These are phyloP conservation scores for Pampusana beccarii DNA, from an alignment of 2,113 vertebrate species.

Conservation along the genomic window DNA sequence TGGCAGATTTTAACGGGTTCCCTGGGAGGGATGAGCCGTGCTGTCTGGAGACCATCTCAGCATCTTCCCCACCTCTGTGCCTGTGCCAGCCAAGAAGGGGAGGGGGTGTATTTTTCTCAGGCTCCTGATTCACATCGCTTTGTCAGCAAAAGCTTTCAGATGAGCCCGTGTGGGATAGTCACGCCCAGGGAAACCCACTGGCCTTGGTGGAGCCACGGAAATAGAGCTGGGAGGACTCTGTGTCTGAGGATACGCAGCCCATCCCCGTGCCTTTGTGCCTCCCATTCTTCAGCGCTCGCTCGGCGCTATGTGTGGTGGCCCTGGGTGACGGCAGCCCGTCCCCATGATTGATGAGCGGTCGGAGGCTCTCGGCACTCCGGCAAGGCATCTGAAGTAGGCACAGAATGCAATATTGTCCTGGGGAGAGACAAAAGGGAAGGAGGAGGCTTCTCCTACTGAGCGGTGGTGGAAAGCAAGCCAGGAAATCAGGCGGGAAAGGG, in stretches of 20 bases:
- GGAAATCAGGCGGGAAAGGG: not conserved
- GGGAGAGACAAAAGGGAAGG: not conserved
- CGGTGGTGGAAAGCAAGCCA: not conserved
- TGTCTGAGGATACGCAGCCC: not conserved
- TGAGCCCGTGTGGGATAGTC: not conserved
- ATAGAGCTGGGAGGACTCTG: not conserved
- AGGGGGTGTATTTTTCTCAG: not conserved
- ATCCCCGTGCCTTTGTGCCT: not conserved
- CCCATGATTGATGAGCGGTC: not conserved
- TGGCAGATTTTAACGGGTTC: not conserved
- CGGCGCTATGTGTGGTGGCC: not conserved
- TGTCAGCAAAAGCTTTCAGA: not conserved
- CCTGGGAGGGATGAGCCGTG: not conserved
- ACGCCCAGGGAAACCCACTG: not conserved
- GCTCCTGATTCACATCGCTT: not conserved
- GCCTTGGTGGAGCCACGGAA: not conserved
- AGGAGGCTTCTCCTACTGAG: not conserved
- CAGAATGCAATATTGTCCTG: not conserved
- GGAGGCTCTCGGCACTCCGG: not conserved
- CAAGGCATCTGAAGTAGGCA: not conserved
- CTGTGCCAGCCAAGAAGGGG: not conserved
- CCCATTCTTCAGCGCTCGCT: rapidly evolving
- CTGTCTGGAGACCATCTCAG: not conserved
- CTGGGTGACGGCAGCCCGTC: not conserved
- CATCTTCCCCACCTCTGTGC: not conserved